Evolutionary conservation across 1,140 invertebrate genomes (phyloP).

Genomic region (Antheraea pernyi): DNA sequence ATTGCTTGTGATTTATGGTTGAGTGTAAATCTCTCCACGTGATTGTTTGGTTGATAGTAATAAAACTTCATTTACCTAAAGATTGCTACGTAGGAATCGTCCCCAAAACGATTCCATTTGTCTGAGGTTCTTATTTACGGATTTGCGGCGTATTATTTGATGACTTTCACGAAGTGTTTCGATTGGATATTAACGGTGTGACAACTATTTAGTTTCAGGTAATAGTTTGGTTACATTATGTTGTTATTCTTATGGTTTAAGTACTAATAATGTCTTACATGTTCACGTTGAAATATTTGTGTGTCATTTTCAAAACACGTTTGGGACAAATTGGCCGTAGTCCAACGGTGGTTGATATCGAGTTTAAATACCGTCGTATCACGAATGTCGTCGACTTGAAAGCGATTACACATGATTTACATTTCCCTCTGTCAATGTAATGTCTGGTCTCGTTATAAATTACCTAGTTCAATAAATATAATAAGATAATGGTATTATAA

Average conservation of each 20-base stretch:
- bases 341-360: slow-evolving; percentile 50
- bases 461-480: neutral
- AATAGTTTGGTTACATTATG: neutral
- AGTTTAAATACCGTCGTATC: slow-evolving; percentile 51
- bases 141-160: slow-evolving; percentile 3
- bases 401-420: slow-evolving; percentile 51
- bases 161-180: neutral
- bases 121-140: neutral
- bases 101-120: neutral
- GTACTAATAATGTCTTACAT: neutral
- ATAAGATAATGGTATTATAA: neutral
- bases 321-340: slow-evolving; percentile 55
- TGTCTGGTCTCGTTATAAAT: slow-evolving; percentile 1
- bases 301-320: slow-evolving; percentile 36
- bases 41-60: neutral
- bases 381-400: slow-evolving; percentile 43
- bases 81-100: neutral
- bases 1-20: neutral
- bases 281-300: slow-evolving; percentile 15
- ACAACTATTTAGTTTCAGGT: neutral
- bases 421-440: slow-evolving; percentile 37
- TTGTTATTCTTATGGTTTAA: neutral
- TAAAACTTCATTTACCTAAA: neutral
- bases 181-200: neutral
- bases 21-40: neutral